Base-by-base conservation (phyloP, 1,140 invertebrate species). In the Scaptomyza montana region DNA sequence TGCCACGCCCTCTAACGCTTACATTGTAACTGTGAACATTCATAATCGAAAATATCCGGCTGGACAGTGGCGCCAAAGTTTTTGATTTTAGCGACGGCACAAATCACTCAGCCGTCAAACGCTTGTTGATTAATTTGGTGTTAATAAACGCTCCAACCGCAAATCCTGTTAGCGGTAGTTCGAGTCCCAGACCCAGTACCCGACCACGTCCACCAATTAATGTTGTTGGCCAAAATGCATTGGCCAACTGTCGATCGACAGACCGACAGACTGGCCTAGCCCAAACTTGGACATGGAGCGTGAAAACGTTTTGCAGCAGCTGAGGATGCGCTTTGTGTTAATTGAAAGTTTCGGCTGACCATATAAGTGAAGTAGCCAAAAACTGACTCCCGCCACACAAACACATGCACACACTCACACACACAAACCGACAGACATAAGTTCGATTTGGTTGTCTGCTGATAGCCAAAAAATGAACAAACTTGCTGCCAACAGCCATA, bases 41-140 rank as follows among this genome's bases (percentile, higher is more conserved):
- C 8, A 7, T 75, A 78, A 78, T 78, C 75, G 61, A 57, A 71
- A 72, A 74, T 74, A 59, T 56, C 70, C 19, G 39, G 54, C 47
- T 30, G 43, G 41, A 59, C 66, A 21, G 25, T 86, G 82, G 82
- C 82, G 82, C 82, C 82, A 82, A 68, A 54, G 63, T 46, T 77
- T 77, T 67, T 68, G 72, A 64, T 64, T 80, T 36, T 70, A 78
- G 30, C 21, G 46, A 53, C 61, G 33, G 64, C 81, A 86, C 82
- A 82, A 86, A 86, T 87, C 82, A 86, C 67, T 86, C 82, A 86
- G 59, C 84, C 82, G 82, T 86, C 82, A 87, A 87, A 86, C 78
- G 82, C 75, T 82, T 73, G 78, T 82, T 86, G 82, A 86, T 86
- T 86, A 87, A 86, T 86, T 87, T 87, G 75, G 78, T 82, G 82